Conservation (phyloP, 2,888 invertebrate species). For the Pseudococcus longispinus region DNA sequence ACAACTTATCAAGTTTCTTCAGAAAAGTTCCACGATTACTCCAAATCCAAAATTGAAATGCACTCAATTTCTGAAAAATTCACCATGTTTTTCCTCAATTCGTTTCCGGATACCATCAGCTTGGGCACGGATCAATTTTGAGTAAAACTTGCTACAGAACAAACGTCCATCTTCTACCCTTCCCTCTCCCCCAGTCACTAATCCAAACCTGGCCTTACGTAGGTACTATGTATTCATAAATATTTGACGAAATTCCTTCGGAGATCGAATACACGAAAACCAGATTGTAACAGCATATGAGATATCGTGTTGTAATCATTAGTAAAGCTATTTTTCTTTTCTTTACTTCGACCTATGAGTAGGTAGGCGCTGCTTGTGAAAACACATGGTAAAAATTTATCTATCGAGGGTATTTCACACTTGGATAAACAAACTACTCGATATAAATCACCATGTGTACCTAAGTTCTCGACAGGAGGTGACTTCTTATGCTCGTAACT, state of each 20-base stretch:
- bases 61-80: too few relatives aligned
- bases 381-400: neutral
- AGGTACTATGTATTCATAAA: neutral
- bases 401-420: conserved; percentile 25
- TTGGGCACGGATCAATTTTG: too few relatives aligned
- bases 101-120: too few relatives aligned
- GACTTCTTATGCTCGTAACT: neutral
- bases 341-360: neutral
- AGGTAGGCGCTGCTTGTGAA: neutral
- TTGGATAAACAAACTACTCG: neutral
- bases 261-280: neutral
- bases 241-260: neutral
- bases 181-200: neutral
- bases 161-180: neutral
- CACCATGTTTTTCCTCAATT: too few relatives aligned
- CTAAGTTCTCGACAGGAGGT: neutral
- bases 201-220: neutral
- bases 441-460: conserved; percentile 5
- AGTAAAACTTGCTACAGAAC: too few relatives aligned
- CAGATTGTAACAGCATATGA: neutral
- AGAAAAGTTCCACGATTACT: too few relatives aligned
- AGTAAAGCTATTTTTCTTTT: neutral
- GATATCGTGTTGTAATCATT: neutral
- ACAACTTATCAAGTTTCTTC: too few relatives aligned
- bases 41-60: too few relatives aligned